Base-by-base conservation (phyloP, 2,113 vertebrate species). In the Speoplatyrhinus poulsoni region DNA sequence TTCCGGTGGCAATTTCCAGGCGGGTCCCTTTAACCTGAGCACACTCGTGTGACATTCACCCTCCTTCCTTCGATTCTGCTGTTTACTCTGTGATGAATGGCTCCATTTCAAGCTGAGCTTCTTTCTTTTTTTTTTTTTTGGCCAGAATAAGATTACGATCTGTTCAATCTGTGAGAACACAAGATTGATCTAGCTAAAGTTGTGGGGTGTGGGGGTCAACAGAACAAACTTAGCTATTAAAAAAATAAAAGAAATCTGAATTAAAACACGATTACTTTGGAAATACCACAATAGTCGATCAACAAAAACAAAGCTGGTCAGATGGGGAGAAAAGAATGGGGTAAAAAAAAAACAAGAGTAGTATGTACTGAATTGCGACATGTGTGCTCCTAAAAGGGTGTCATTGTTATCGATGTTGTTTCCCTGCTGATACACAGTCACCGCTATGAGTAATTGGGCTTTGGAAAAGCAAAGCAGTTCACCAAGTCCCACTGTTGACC, bases 61-160 rank as follows among this genome's bases (percentile, higher is more conserved):
- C 32, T 66, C 77, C 62, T 58, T 17, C 68, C 73, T 78, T 75
- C 75, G 70, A 68, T 69, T 74, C 55, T 64, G 73, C 85, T 67
- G 69, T 85, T 88, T 82, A 78, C 82, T 80, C 80, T 71, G 82
- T 92, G 90, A 91, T 90, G 83, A 91, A 93, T 91, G 87, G 87
- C 89, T 92, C 88, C 60, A 92, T 92, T 92, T 92, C 86, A 88
- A 87, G 69, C 81, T 70, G 12, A 73, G 73, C 72, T 67, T 79
- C 26, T 26, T 26, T 26, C 26, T 73, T 74, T 83, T 68, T 69
- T 47, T 50, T 73, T 74, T 83, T 68, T 69, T 47, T 50, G 55
- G 60, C 79, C 70, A 82, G 80, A 90, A 89, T 82, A 76, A 85
- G 84, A 92, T 90, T 89, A 88, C 81, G 89, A 91, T 89, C 84